phyloP scores from a whole-genome alignment of 2,797 vertebrate genomes.

The Emydoidea blandingii region DNA sequence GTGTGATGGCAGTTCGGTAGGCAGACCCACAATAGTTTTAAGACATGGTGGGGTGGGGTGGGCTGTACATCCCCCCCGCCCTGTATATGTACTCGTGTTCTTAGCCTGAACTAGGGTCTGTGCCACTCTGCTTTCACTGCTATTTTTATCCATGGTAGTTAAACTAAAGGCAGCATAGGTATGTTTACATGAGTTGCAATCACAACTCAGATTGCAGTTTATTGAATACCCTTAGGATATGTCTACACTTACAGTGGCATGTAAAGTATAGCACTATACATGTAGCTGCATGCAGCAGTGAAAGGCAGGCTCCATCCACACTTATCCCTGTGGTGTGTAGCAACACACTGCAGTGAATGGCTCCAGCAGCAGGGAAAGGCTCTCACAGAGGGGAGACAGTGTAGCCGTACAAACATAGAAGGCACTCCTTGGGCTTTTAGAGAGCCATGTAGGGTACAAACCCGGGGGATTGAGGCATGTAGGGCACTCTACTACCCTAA shows the following conservation, averaged over 20 bases:
- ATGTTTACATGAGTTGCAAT: no score
- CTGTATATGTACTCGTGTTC: not conserved
- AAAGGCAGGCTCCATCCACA: not conserved
- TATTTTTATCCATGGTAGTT: no score
- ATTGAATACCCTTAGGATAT: not conserved
- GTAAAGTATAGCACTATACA: not conserved
- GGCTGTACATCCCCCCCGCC: no score
- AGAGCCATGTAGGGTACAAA: not conserved
- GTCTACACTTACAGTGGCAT: not conserved
- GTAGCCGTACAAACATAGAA: no score
- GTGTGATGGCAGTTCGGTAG: not conserved
- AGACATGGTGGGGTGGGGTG: not conserved
- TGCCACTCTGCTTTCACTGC: not conserved
- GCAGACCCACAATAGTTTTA: not conserved
- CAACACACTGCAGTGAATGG: not conserved
- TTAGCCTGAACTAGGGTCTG: not conserved
- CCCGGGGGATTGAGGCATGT: not conserved
- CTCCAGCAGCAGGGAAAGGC: not conserved
- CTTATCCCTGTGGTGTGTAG: not conserved
- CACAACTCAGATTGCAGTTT: not conserved
- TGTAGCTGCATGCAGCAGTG: not conserved
- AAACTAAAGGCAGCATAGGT: not conserved
- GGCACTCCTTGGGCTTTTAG: no score
- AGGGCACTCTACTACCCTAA: not conserved
- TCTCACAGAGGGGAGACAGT: no score